Percentiles rank a stretch among this genome's conserved stretches.
These are phyloP conservation scores for Mugil cephalus DNA, from an alignment of 2,113 vertebrate genomes.

Conservation along the genomic window DNA sequence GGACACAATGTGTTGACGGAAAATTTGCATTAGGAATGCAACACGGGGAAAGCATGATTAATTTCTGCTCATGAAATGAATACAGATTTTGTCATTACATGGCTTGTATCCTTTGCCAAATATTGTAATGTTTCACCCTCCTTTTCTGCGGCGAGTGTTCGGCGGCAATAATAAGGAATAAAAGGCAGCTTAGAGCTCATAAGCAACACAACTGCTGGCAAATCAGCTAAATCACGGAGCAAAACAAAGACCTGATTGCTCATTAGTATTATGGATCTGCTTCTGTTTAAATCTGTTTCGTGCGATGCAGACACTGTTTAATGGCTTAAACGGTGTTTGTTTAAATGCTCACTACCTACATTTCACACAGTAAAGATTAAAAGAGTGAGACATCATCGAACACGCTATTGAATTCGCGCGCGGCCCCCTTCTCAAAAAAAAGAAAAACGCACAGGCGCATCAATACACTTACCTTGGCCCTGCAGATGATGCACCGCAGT, in stretches of 20 bases:
- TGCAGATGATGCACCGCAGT: slow-evolving; percentile 68
- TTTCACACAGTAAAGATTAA: slow-evolving; percentile 66
- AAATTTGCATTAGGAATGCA: slow-evolving; percentile 81
- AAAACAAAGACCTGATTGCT: slow-evolving; percentile 83
- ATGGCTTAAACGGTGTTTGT: slow-evolving; percentile 79
- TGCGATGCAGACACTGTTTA: slow-evolving; percentile 73
- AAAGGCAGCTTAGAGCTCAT: slow-evolving; percentile 77
- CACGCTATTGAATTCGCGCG: slow-evolving; percentile 23
- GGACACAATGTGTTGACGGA: slow-evolving; percentile 62
- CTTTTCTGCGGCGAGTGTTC: slow-evolving; percentile 66
- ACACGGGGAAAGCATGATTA: slow-evolving; percentile 76
- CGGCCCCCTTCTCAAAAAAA: neutral
- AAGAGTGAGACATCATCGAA: slow-evolving; percentile 59
- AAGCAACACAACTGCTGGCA: slow-evolving; percentile 73
- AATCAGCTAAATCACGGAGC: slow-evolving; percentile 75
- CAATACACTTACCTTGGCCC: slow-evolving; percentile 75
- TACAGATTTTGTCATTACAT: slow-evolving; percentile 86
- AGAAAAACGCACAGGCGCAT: slow-evolving; percentile 29
- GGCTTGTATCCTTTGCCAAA: slow-evolving; percentile 80
- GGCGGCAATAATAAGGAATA: slow-evolving; percentile 81
- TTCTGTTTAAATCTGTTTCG: slow-evolving; percentile 71
- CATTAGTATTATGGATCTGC: slow-evolving; percentile 81
- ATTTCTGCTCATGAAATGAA: slow-evolving; percentile 82
- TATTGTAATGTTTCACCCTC: slow-evolving; percentile 75
- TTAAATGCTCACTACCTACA: slow-evolving; percentile 62